Percentiles rank a stretch among this genome's conserved stretches.
Conservation (phyloP, 1,140 invertebrate genomes). For the Ephestia elutella region DNA sequence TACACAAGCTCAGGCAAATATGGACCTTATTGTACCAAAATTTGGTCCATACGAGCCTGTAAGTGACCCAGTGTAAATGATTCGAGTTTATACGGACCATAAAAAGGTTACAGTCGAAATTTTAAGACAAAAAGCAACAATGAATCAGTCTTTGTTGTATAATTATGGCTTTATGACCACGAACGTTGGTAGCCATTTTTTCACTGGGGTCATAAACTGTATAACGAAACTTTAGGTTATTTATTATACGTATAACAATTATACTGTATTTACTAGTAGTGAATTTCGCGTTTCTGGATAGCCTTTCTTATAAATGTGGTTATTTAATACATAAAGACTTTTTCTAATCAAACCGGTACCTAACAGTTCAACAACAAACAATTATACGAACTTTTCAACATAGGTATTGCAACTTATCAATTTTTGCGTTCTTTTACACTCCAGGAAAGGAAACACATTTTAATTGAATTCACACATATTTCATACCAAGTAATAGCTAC, state of each 20-base stretch:
- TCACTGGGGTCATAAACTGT: background rate
- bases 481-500: no score
- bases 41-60: background rate
- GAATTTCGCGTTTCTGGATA: no score
- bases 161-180: conserved; percentile 1
- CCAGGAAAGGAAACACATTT: no score
- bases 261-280: no score
- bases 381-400: no score
- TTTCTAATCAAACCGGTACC: no score
- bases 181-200: background rate
- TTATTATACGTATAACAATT: background rate
- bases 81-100: background rate
- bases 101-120: conserved; percentile 7
- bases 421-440: no score
- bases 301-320: no score
- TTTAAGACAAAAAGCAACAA: conserved; percentile 13
- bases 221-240: background rate
- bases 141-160: conserved; percentile 14
- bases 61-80: background rate
- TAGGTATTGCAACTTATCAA: no score
- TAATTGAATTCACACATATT: no score
- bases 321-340: no score
- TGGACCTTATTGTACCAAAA: background rate
- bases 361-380: no score
- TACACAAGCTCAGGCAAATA: background rate